Evolutionary conservation across 2,797 vertebrate species (phyloP).

Genomic region (Lagocephalus sceleratus): DNA sequence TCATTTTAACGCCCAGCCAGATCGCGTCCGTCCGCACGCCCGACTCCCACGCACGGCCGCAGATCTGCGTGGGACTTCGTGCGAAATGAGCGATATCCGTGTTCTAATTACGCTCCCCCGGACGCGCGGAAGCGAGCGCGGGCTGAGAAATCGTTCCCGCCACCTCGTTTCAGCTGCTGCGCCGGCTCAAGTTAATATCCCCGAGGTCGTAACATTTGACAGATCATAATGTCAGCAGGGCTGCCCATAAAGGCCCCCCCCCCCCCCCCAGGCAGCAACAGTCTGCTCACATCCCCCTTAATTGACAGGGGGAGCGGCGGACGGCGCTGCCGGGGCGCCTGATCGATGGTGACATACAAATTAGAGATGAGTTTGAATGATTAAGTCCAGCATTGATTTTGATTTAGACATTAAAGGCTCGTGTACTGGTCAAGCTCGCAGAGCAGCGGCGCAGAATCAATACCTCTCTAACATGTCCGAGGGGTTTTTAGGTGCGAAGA

Average conservation of each 20-base stretch:
- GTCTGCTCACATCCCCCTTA: constrained; percentile 54
- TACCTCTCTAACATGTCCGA: constrained; percentile 55
- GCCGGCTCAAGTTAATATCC: constrained; percentile 61
- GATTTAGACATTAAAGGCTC: constrained; percentile 59
- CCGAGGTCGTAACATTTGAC: constrained; percentile 61
- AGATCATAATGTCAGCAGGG: constrained; percentile 56
- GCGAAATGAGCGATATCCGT: constrained; percentile 21
- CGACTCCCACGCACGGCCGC: no score
- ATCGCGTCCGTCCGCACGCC: not conserved
- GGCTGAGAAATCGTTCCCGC: constrained; percentile 29
- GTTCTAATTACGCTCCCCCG: constrained; percentile 31
- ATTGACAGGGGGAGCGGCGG: constrained; percentile 45
- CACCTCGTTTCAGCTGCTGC: constrained; percentile 31
- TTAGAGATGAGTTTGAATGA: constrained; percentile 68
- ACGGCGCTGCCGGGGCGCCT: constrained; percentile 27
- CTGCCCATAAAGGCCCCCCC: constrained; percentile 15
- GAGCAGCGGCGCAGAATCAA: constrained; percentile 42
- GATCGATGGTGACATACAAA: constrained; percentile 72
- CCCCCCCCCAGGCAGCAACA: constrained; percentile 26
- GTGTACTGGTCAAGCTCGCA: constrained; percentile 37
- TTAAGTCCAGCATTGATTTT: constrained; percentile 69
- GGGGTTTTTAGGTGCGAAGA: constrained; percentile 28
- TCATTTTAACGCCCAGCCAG: not conserved
- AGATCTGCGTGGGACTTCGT: no score
- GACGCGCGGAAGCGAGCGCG: constrained; percentile 9